Evolutionary conservation across 2,888 invertebrate genomes (phyloP).

Genomic region (Oligia strigilis): DNA sequence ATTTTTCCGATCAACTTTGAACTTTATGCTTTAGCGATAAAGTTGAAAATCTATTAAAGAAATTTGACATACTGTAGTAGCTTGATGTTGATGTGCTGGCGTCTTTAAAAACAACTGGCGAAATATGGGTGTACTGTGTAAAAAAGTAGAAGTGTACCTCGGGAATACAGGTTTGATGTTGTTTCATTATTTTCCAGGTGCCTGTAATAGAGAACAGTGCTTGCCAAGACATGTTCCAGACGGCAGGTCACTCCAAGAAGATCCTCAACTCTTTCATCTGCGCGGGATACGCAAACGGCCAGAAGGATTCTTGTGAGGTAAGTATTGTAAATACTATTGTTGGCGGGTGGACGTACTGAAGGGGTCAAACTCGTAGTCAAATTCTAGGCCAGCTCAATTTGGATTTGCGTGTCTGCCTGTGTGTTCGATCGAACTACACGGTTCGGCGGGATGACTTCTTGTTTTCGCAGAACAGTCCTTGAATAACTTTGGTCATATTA

Average conservation of each 20-base stretch:
- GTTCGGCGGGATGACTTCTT: no score
- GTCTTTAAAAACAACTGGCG: no score
- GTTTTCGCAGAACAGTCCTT: no score
- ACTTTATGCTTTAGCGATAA: no score
- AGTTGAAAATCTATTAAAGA: no score
- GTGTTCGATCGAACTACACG: not conserved
- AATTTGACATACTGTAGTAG: no score
- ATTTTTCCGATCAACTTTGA: no score
- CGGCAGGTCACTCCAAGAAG: constrained; percentile 96
- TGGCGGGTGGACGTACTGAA: no score
- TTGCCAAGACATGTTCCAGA: constrained; percentile 98
- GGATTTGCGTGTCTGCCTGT: not conserved
- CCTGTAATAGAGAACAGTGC: constrained; percentile 97
- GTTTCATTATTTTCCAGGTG: constrained; percentile 88
- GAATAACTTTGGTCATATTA: no score
- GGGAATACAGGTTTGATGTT: not conserved
- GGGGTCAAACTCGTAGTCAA: not conserved
- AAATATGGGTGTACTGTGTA: not conserved
- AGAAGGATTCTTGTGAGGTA: constrained; percentile 98
- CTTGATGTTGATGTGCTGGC: no score
- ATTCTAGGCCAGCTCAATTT: not conserved
- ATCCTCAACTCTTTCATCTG: constrained; percentile 97
- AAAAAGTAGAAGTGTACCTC: not conserved
- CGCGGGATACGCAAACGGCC: constrained; percentile 97
- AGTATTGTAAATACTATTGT: constrained; percentile 2